Conservation (phyloP, 2,797 vertebrate species). For the Pseudochromis fuscus region DNA sequence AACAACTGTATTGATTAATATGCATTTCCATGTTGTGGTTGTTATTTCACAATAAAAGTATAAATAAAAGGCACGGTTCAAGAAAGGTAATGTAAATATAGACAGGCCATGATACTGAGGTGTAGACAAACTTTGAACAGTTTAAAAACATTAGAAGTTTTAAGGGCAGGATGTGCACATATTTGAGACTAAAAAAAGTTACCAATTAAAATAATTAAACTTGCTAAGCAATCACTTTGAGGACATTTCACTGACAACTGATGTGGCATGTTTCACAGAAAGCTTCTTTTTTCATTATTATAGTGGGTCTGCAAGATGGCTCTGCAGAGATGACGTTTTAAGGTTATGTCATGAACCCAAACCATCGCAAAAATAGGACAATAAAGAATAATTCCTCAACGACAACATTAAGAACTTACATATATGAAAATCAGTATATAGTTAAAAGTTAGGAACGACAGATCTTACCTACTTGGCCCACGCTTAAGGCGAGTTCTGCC, state of each 20-base stretch:
- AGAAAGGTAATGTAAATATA: no score
- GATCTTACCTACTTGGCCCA: conserved; percentile 28
- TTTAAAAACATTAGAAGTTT: background rate
- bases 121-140: no score
- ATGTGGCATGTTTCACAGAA: background rate
- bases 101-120: no score
- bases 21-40: no score
- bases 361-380: background rate
- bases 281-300: background rate
- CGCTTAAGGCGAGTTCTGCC: background rate
- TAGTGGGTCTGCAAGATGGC: conserved; percentile 37
- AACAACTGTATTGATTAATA: no score
- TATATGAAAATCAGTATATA: no score
- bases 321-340: conserved; percentile 31
- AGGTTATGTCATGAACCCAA: background rate
- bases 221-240: background rate
- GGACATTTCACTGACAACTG: background rate
- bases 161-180: background rate
- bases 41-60: no score
- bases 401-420: background rate
- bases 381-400: background rate
- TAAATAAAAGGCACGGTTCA: background rate
- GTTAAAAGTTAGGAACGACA: background rate
- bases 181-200: background rate
- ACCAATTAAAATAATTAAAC: background rate